Evolutionary conservation across 2,797 vertebrate species (phyloP).

Genomic region (Phoebastria nigripes): DNA sequence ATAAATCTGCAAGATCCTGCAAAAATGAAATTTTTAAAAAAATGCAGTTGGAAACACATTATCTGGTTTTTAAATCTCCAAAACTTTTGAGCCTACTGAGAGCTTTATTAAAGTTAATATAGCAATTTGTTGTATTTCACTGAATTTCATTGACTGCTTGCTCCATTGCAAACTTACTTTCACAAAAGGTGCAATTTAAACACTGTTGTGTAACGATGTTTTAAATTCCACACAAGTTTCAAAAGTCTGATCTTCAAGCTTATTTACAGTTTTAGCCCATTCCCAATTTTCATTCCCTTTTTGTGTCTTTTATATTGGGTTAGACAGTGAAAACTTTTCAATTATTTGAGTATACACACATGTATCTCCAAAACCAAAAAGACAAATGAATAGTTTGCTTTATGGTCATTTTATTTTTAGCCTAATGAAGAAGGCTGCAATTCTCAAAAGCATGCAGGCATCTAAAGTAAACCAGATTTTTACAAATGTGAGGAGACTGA

Average conservation of each 20-base stretch:
- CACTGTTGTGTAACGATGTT: neutral
- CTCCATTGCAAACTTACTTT: neutral
- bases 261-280: neutral
- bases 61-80: neutral
- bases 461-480: neutral
- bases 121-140: neutral
- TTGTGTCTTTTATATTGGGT: neutral
- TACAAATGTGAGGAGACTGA: neutral
- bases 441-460: neutral
- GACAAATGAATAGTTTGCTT: neutral
- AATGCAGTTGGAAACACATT: neutral
- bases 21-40: neutral
- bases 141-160: neutral
- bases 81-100: neutral
- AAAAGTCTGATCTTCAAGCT: neutral
- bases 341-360: neutral
- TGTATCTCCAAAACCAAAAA: neutral
- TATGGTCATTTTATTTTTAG: neutral
- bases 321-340: neutral
- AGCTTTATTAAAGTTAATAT: slow-evolving; percentile 18
- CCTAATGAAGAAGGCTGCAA: neutral
- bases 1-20: neutral
- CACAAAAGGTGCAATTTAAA: neutral
- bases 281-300: neutral
- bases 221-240: neutral